phyloP scores from a whole-genome alignment of 2,113 vertebrate genomes.

The Corythornis madagascariensis region DNA sequence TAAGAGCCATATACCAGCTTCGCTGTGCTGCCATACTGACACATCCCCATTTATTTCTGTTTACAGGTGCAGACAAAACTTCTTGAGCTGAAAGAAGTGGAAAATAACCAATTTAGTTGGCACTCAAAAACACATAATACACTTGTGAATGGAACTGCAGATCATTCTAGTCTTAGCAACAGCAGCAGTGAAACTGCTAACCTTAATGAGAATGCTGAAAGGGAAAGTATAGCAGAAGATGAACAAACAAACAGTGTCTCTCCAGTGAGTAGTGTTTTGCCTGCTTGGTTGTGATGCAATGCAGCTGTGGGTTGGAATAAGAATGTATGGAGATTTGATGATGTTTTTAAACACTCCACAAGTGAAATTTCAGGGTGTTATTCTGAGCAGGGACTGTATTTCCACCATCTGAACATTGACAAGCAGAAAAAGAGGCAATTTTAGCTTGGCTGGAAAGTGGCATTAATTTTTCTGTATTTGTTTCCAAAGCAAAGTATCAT shows the following conservation, averaged over 20 bases:
- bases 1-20: neutral
- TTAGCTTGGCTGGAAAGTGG: neutral
- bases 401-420: neutral
- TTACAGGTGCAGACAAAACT: conserved; percentile 88
- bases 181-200: conserved; percentile 82
- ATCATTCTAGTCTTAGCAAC: conserved; percentile 83
- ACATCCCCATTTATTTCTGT: conserved; percentile 23
- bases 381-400: neutral
- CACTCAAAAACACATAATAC: conserved; percentile 79
- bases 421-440: neutral
- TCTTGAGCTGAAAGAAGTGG: conserved; percentile 85
- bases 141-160: conserved; percentile 83
- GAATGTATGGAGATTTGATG: neutral
- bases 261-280: conserved; percentile 73
- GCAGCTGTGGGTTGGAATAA: conserved; percentile 22
- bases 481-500: neutral
- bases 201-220: conserved; percentile 77
- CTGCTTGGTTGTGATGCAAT: neutral
- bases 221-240: conserved; percentile 68
- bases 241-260: conserved; percentile 71
- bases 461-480: neutral
- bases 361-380: neutral
- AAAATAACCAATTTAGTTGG: conserved; percentile 86
- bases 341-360: conserved; percentile 20
- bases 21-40: neutral